phyloP scores from a whole-genome alignment of 2,113 vertebrate species.

The Dermatemys mawii region DNA sequence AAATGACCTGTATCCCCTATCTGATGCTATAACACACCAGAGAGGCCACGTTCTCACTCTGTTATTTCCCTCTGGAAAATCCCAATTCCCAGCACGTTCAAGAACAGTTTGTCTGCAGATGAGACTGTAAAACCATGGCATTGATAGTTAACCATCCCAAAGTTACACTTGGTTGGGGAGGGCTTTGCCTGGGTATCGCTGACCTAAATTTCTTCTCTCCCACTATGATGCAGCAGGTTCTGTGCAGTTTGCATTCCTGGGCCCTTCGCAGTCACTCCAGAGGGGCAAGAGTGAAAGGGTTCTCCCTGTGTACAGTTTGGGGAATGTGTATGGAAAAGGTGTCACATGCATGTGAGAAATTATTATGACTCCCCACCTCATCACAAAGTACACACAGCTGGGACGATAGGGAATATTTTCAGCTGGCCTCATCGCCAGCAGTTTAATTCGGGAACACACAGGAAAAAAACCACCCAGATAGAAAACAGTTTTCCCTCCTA shows the following conservation, averaged over 20 bases:
- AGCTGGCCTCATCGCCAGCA: no score
- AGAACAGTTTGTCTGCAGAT: background rate
- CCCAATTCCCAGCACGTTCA: background rate
- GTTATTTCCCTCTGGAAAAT: background rate
- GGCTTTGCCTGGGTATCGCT: background rate
- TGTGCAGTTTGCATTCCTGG: background rate
- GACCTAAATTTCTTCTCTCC: background rate
- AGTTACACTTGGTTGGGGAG: background rate
- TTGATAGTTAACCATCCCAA: background rate
- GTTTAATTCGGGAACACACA: no score
- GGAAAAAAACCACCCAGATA: no score
- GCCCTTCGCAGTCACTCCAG: background rate
- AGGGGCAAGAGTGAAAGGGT: background rate
- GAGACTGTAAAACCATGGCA: background rate
- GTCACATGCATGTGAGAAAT: background rate
- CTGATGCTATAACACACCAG: background rate
- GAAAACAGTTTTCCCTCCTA: no score
- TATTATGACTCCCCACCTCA: background rate
- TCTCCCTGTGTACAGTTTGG: background rate
- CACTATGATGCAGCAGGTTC: background rate
- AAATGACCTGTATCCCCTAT: background rate
- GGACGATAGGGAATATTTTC: background rate
- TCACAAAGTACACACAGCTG: background rate
- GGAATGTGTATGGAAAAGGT: background rate
- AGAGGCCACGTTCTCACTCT: background rate